These are phyloP conservation scores for Pissodes strobi DNA, from an alignment of 1,140 invertebrate species.

Conservation along the genomic window DNA sequence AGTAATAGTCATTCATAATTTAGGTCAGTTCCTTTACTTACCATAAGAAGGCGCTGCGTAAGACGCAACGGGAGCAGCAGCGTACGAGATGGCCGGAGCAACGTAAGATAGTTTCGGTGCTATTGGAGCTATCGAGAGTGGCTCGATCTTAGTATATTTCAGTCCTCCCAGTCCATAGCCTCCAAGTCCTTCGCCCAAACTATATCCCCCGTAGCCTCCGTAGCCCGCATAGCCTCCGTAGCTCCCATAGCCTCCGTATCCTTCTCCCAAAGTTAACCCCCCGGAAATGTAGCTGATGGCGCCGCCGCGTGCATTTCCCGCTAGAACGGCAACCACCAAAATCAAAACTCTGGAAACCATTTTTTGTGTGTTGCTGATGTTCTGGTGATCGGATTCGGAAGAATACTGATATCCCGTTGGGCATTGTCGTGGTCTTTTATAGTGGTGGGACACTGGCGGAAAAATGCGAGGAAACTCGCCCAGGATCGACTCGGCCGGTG, in stretches of 20 bases:
- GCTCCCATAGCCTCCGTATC: neutral
- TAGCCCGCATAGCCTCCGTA: too few species aligned
- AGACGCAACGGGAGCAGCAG: neutral
- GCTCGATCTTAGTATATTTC: neutral
- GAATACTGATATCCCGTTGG: conserved; percentile 17
- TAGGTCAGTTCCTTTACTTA: neutral
- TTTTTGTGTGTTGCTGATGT: neutral
- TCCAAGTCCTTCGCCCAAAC: neutral
- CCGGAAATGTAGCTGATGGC: conserved; percentile 10
- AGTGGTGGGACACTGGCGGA: conserved; percentile 15
- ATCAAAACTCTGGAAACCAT: conserved; percentile 5
- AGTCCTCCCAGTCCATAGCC: neutral
- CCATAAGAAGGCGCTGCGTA: neutral
- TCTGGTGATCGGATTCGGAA: conserved; percentile 12
- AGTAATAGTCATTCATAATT: neutral
- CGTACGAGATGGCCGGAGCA: neutral
- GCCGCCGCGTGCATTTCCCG: neutral
- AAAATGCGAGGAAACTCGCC: conserved; percentile 19
- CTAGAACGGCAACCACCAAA: neutral
- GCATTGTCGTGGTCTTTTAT: conserved; percentile 11
- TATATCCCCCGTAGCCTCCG: neutral
- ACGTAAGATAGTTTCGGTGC: too few species aligned
- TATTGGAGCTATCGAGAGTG: neutral
- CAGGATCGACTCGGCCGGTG: neutral
- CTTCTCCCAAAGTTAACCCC: neutral